These are phyloP conservation scores for Xylocopa sonorina DNA, from an alignment of 1,140 invertebrate genomes.

Conservation along the genomic window DNA sequence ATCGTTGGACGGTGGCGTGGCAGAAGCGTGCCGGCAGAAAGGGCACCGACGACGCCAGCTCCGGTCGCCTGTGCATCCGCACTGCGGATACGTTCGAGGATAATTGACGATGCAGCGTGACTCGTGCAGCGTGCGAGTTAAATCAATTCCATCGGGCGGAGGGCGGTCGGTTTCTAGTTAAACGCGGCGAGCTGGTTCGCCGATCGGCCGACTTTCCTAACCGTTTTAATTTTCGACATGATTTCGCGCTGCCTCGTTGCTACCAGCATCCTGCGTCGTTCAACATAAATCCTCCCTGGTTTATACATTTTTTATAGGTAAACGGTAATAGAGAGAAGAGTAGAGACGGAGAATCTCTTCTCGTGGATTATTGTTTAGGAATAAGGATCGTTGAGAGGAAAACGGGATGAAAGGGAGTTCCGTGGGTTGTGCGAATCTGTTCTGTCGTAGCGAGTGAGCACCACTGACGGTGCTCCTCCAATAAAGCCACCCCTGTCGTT, in stretches of 20 bases:
- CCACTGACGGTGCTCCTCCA: slow-evolving; percentile 73
- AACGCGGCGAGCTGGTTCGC: slow-evolving; percentile 13
- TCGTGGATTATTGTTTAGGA: too few species aligned
- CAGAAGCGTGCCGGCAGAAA: slow-evolving; percentile 20
- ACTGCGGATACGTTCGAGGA: slow-evolving; percentile 41
- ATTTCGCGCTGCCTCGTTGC: neutral
- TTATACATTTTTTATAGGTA: too few species aligned
- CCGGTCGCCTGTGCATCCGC: slow-evolving; percentile 14
- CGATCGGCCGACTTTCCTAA: slow-evolving; percentile 7
- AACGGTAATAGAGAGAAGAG: too few species aligned
- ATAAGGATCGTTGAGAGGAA: neutral
- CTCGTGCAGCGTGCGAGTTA: slow-evolving; percentile 43
- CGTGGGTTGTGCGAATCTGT: too few species aligned
- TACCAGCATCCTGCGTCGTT: too few species aligned
- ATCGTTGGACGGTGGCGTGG: neutral
- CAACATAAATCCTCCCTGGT: too few species aligned
- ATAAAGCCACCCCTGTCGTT: slow-evolving; percentile 81
- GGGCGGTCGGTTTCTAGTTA: slow-evolving; percentile 40
- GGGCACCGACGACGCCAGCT: neutral
- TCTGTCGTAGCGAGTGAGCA: slow-evolving; percentile 66
- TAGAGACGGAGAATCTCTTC: neutral
- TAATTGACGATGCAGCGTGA: slow-evolving; percentile 55
- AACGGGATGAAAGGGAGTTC: too few species aligned
- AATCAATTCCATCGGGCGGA: slow-evolving; percentile 38
- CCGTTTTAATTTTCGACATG: slow-evolving; percentile 10